These are phyloP conservation scores for Mimachlamys varia DNA, from an alignment of 2,888 invertebrate genomes.

Conservation along the genomic window DNA sequence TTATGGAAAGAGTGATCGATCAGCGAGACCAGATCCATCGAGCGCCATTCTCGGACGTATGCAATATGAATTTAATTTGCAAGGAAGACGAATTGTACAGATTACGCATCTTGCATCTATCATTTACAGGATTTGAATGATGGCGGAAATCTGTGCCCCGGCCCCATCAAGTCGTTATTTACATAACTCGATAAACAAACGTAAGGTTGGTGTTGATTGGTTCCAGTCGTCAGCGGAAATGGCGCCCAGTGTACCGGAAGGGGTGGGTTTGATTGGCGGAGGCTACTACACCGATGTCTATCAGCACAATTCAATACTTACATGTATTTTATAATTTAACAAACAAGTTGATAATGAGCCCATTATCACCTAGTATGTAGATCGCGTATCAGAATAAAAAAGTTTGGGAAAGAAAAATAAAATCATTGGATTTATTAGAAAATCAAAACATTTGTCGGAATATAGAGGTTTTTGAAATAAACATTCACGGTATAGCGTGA, in stretches of 20 bases:
- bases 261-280: background rate
- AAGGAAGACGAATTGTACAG: constrained; percentile 51
- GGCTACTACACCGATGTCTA: background rate
- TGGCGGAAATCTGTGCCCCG: constrained; percentile 44
- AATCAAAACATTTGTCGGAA: too few species aligned
- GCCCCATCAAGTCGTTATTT: constrained; percentile 50
- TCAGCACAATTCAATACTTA: background rate
- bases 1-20: constrained; percentile 12
- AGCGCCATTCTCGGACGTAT: constrained; percentile 41
- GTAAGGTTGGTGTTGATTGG: constrained; percentile 39
- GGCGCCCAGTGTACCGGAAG: constrained; percentile 23
- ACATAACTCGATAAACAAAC: constrained; percentile 43
- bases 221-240: background rate
- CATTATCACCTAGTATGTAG: too few species aligned
- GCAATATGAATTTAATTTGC: constrained; percentile 56
- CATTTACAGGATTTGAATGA: constrained; percentile 46
- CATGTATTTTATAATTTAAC: background rate
- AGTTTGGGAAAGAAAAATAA: too few species aligned
- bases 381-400: too few species aligned
- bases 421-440: too few species aligned
- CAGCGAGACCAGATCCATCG: background rate
- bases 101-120: constrained; percentile 52
- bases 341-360: background rate
- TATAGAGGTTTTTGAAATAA: too few species aligned
- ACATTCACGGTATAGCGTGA: too few species aligned